Percentiles rank a stretch among this genome's conserved stretches.
Evolutionary conservation across 2,888 invertebrate species (phyloP).

Genomic region (Rhingia rostrata): DNA sequence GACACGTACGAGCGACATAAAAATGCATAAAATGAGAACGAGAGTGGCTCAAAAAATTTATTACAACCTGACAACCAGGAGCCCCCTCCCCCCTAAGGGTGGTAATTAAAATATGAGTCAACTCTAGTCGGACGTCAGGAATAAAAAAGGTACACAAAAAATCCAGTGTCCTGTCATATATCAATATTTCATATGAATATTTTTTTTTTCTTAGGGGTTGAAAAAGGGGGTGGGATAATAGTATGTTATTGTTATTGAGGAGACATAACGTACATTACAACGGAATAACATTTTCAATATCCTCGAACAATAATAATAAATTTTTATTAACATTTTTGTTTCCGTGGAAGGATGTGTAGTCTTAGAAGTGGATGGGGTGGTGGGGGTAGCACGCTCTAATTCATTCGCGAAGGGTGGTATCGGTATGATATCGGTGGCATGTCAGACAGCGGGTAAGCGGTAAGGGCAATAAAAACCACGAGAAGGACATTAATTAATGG

Average conservation of each 20-base stretch:
- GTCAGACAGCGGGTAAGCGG: slow-evolving; percentile 10
- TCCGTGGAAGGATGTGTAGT: not conserved
- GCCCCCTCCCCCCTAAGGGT: slow-evolving; percentile 8
- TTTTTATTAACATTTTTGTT: slow-evolving; percentile 52
- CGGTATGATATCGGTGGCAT: not conserved
- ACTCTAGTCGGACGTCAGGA: slow-evolving; percentile 42
- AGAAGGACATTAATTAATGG: slow-evolving; percentile 63
- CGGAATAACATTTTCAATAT: slow-evolving; percentile 60
- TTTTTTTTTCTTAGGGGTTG: slow-evolving; percentile 42
- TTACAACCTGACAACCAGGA: slow-evolving; percentile 55
- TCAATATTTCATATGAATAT: slow-evolving; percentile 35
- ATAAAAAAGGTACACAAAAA: slow-evolving; percentile 24
- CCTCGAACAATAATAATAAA: slow-evolving; percentile 57
- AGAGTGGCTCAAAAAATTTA: slow-evolving; percentile 71
- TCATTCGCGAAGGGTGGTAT: slow-evolving; percentile 9
- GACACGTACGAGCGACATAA: slow-evolving; percentile 46
- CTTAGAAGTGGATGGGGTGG: slow-evolving; percentile 21
- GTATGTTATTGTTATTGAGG: slow-evolving; percentile 54
- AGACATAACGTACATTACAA: slow-evolving; percentile 53
- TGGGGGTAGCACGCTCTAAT: not conserved
- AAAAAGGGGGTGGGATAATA: not conserved
- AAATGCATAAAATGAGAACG: slow-evolving; percentile 71
- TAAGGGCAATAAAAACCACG: slow-evolving; percentile 52
- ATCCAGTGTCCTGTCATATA: slow-evolving; percentile 55
- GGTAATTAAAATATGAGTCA: slow-evolving; percentile 73